Evolutionary conservation across 2,888 invertebrate genomes (phyloP), one percentile per base, ranked within the genome.

Genomic region (Eupithecia insigniata): DNA sequence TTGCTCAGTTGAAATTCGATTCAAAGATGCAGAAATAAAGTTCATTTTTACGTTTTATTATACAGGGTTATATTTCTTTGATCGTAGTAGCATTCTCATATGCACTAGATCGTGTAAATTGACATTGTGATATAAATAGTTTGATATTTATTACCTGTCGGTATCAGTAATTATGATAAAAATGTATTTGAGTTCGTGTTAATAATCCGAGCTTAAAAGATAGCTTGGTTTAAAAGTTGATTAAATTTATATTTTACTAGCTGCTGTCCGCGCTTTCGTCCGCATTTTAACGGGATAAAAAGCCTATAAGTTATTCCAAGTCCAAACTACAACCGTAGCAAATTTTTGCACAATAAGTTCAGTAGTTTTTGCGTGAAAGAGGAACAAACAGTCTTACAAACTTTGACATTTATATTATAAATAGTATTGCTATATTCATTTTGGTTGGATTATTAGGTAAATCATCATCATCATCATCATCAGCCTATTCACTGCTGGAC

Each of bases 1-100:
- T 26, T 64, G 36, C 26, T 34, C 64, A 64, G 26, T 64, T 36
- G 64, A 64, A 36, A 72, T 80, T 79, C 74, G 76, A 72, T 74
- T 74, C 73, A 68, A 58, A 71, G 76, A 75, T 30, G n/a, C 18
- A 30, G 7, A 16, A 10, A 55, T 67, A 71, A 34, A n/a, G 67
- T 67, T 32, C 10, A 61, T 36, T 64, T 62, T 64, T 64, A 34
- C 22, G 5, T 64, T 64, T 36, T 34, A 14, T 12, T 64, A 61
- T 36, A 60, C 28, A 61, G 51, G 58, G 34, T 62, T 62, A 30
- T 67, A 67, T 66, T 67, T 51, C 51, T 71, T 71, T 62, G 28
- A n/a, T 46, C 51, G 34, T 64, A 51, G 71, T 71, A 71, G 70
- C 39, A 61, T 51, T 66, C 66, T 70, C 60, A 43, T 65, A 64